Percentiles rank a stretch among this genome's conserved stretches.
Conservation (phyloP, 2,888 invertebrate genomes). For the Zootermopsis nevadensis region DNA sequence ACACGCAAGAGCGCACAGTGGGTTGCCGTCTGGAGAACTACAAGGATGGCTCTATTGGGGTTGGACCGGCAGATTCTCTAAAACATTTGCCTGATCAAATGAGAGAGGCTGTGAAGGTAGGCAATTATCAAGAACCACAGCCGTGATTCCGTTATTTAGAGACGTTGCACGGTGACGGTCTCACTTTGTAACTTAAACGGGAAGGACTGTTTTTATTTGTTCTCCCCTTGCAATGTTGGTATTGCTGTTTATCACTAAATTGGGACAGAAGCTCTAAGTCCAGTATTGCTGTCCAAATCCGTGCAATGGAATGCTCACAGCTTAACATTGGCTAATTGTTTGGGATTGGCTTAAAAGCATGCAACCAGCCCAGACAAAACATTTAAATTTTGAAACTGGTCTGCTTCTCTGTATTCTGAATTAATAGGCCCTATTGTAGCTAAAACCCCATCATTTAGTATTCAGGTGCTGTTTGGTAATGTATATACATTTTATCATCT, state of each 20-base stretch:
- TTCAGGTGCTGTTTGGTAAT: neutral
- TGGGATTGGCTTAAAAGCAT: conserved; percentile 28
- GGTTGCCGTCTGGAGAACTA: conserved; percentile 69
- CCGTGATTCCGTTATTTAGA: conserved; percentile 35
- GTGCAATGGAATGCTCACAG: conserved; percentile 29
- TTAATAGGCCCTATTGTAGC: conserved; percentile 6
- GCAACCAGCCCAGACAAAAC: conserved; percentile 25
- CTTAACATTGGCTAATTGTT: conserved; percentile 3
- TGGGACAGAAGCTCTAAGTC: conserved; percentile 12
- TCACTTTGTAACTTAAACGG: conserved; percentile 25
- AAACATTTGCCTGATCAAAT: conserved; percentile 60
- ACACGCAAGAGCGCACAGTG: conserved; percentile 63
- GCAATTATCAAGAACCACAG: conserved; percentile 45
- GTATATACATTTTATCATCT: neutral
- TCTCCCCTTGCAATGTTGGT: neutral
- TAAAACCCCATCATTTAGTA: neutral
- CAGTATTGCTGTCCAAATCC: conserved; percentile 25
- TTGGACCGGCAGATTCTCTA: conserved; percentile 60
- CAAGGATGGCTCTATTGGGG: conserved; percentile 64
- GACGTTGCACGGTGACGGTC: conserved; percentile 35
- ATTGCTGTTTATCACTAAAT: conserved; percentile 9
- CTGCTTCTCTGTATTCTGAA: conserved; percentile 34
- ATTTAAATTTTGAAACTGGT: conserved; percentile 20
- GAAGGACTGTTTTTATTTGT: conserved; percentile 6
- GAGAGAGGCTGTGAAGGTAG: conserved; percentile 60